Conservation (phyloP, 2,797 vertebrate genomes). For the Todus mexicanus region DNA sequence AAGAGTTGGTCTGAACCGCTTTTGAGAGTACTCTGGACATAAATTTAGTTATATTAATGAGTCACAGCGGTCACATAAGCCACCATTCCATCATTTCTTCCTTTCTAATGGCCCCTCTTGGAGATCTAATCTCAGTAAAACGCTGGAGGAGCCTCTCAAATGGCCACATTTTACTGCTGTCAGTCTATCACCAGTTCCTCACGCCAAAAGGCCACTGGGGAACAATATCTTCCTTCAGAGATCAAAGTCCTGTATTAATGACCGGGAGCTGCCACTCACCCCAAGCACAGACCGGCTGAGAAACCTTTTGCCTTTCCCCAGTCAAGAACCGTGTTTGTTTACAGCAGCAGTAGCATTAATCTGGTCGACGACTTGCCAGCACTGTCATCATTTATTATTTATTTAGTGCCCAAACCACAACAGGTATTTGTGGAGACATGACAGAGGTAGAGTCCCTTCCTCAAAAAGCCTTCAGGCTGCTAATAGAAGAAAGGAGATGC, state of each 20-base stretch:
- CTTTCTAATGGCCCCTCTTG: conserved; percentile 11
- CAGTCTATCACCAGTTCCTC: background rate
- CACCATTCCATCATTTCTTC: background rate
- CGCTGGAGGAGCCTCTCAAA: conserved; percentile 45
- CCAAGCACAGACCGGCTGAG: fast-evolving
- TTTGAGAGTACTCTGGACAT: background rate
- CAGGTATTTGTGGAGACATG: background rate
- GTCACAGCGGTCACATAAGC: conserved; percentile 30
- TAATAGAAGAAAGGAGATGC: background rate
- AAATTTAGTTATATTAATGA: conserved; percentile 67
- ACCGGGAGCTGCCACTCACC: background rate
- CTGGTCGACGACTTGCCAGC: background rate
- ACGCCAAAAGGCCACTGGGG: background rate
- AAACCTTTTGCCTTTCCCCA: background rate
- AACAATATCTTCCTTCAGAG: conserved; percentile 32
- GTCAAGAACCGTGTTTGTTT: background rate
- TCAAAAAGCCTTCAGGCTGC: background rate
- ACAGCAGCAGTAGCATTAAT: background rate
- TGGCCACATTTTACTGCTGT: conserved; percentile 21
- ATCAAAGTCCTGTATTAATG: conserved; percentile 29
- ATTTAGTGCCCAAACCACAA: background rate
- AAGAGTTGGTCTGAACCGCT: background rate
- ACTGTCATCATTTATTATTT: background rate
- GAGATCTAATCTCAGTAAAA: conserved; percentile 64
- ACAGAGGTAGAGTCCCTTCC: background rate